phyloP scores from a whole-genome alignment of 2,113 vertebrate genomes.

The Arvicanthis niloticus region DNA sequence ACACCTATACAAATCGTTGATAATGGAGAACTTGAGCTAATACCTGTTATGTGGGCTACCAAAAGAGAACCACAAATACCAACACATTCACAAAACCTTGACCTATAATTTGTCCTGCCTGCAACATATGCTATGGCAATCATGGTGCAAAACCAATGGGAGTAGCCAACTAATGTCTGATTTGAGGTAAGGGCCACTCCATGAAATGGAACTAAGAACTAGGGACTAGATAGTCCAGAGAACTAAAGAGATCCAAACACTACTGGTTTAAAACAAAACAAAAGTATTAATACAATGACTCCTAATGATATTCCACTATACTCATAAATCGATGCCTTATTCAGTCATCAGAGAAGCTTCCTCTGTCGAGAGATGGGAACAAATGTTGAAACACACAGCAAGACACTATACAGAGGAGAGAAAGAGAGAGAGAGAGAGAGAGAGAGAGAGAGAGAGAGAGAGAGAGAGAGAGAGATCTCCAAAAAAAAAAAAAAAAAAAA shows the following conservation, averaged over 20 bases:
- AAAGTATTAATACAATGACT: not conserved
- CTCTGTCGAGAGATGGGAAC: not conserved
- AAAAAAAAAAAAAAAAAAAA: not conserved
- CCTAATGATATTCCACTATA: not conserved
- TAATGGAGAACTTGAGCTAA: not conserved
- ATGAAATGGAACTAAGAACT: not conserved
- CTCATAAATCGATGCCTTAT: not conserved
- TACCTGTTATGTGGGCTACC: not conserved
- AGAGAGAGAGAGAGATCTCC: not conserved
- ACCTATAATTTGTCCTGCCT: not conserved
- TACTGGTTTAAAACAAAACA: not conserved
- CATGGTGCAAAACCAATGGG: not conserved
- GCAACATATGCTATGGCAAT: not conserved
- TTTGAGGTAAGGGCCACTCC: not conserved
- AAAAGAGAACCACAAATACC: not conserved
- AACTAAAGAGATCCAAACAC: not conserved
- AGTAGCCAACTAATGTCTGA: not conserved
- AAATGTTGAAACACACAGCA: rapidly evolving
- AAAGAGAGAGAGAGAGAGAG: not conserved
- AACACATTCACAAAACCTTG: not conserved
- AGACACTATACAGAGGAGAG: not conserved
- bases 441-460: not conserved
- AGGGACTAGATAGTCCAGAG: not conserved
- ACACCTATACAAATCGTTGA: not conserved
- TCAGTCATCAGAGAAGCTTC: not conserved